Evolutionary conservation across 2,113 vertebrate species (phyloP).

Genomic region (Microtus richardsoni): DNA sequence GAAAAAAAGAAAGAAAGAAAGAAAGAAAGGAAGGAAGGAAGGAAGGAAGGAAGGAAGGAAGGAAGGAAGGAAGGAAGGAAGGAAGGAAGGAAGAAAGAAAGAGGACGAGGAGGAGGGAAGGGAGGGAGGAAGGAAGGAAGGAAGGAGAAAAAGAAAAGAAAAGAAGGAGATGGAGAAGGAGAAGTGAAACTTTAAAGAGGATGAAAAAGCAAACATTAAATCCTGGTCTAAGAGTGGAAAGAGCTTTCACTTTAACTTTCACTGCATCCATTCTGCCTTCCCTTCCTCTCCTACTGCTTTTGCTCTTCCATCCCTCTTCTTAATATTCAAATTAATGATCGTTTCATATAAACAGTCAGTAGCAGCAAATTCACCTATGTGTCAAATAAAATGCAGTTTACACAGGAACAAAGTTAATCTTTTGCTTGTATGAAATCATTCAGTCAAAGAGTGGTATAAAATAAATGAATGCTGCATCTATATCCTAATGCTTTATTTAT

Average conservation of each 20-base stretch:
- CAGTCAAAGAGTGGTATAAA: neutral
- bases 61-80: no score
- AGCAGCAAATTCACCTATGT: neutral
- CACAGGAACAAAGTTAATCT: neutral
- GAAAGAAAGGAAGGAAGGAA: no score
- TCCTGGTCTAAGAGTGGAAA: neutral
- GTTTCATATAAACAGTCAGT: neutral
- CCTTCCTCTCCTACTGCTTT: neutral
- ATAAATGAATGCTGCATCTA: slow-evolving; percentile 19
- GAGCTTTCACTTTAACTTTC: neutral
- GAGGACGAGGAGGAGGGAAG: no score
- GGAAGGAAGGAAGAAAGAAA: no score
- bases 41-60: no score
- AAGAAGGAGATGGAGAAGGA: no score
- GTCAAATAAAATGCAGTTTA: neutral
- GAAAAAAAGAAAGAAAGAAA: no score
- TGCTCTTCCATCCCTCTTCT: neutral
- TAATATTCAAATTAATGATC: slow-evolving; percentile 13
- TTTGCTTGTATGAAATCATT: slow-evolving; percentile 4
- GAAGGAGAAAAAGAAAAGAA: no score
- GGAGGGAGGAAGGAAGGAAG: no score
- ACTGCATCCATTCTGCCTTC: neutral
- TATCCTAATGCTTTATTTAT: neutral
- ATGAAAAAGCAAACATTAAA: slow-evolving; percentile 10
- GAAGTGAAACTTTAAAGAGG: neutral